Percentiles rank a stretch among this genome's conserved stretches.
Conservation (phyloP, 1,140 invertebrate species). For the Ruditapes philippinarum region DNA sequence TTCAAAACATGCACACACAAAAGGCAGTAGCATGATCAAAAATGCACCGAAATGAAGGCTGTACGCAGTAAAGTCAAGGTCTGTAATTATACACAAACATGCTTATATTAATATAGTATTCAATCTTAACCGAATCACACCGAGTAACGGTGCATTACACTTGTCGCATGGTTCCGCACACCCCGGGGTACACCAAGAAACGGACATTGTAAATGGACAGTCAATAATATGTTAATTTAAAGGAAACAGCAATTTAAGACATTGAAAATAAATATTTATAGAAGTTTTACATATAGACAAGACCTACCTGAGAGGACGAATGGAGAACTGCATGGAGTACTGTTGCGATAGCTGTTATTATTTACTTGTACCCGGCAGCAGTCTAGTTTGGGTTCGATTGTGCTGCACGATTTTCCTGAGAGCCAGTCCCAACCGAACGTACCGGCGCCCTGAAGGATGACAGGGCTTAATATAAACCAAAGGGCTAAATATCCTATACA, state of each 20-base stretch:
- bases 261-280: too few species aligned
- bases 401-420: not conserved
- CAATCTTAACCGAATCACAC: too few species aligned
- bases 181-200: too few species aligned
- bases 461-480: not conserved
- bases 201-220: too few species aligned
- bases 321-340: not conserved
- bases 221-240: too few species aligned
- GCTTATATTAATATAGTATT: too few species aligned
- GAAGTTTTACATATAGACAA: too few species aligned
- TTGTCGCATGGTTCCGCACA: too few species aligned
- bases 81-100: too few species aligned
- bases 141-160: too few species aligned
- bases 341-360: not conserved
- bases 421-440: not conserved
- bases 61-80: not conserved
- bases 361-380: not conserved
- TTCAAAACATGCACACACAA: not conserved
- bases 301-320: not conserved
- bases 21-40: not conserved
- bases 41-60: not conserved
- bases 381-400: not conserved
- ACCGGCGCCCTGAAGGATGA: not conserved
- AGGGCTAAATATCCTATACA: not conserved
- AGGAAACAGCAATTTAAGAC: too few species aligned